Conservation (phyloP, 2,888 invertebrate genomes). For the Drosophila greeni region DNA sequence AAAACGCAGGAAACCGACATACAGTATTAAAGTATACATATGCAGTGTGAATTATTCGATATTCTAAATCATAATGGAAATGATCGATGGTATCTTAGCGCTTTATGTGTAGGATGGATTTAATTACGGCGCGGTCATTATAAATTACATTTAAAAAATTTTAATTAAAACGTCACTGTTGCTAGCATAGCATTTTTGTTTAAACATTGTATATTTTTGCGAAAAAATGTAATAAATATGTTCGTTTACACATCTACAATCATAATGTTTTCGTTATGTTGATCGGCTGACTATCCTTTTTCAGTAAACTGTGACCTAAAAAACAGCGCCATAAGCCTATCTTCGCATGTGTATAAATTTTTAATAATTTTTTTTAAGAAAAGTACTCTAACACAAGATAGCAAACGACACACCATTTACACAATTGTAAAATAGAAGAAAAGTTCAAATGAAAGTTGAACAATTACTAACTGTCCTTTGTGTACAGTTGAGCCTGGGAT, state of each 20-base stretch:
- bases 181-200: not conserved
- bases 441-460: not conserved
- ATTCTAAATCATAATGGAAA: not conserved
- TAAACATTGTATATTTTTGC: not conserved
- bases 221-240: not conserved
- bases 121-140: not conserved
- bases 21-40: too few species aligned
- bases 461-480: not conserved
- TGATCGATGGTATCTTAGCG: constrained; percentile 1
- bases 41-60: not conserved
- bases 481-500: constrained; percentile 4
- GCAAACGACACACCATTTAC: not conserved
- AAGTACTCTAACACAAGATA: not conserved
- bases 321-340: not conserved
- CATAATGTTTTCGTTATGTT: not conserved
- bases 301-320: not conserved
- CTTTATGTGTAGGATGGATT: too few species aligned
- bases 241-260: too few species aligned
- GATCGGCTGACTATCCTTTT: not conserved
- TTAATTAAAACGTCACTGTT: not conserved
- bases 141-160: not conserved
- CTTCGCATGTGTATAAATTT: not conserved
- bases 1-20: too few species aligned
- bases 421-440: not conserved
- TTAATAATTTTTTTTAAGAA: rapidly evolving